Evolutionary conservation across 2,797 vertebrate species (phyloP), one percentile per base, ranked within the genome.

Genomic region (Melanotaenia nigrans): DNA sequence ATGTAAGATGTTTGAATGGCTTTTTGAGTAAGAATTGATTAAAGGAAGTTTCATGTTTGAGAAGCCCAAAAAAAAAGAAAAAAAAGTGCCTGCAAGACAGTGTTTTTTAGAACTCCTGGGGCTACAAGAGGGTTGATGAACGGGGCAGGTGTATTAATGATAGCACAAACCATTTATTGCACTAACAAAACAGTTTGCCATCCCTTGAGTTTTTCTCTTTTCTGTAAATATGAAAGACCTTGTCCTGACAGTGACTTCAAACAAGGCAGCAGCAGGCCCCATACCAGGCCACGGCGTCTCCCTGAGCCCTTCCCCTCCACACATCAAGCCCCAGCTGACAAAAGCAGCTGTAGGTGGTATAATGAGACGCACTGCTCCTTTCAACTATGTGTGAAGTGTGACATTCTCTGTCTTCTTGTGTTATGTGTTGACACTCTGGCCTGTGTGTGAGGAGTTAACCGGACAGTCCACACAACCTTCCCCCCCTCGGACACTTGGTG

Each of bases 1-100:
- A 95, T 95, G 93, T 93, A 94, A 92, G 92, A 94, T 89, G 88
- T 93, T 93, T 94, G 92, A 95, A 93, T 92, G 91, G 85, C 89
- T 91, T 94, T 94, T 93, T 90, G 82, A 92, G 88, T 87, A 85
- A 90, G 90, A 93, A 92, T 92, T 93, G 92, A 95, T 94, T 92
- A 95, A 93, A 94, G 92, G 89, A 90, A 91, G 83, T 87, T 90
- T 85, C 74, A 78, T 91, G 90, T 89, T 87, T 83, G 78, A 89
- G 89, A 85, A 90, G 89, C 82, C 47, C 1, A 67, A 57, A 90
- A 90, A 74, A 92, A 89, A 79, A 6, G 1, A 1, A 68, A 57
- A 90, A 90, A 71, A 92, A 89, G 81, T 91, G 86, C 89, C 70
- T 82, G 83, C 89, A 85, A 87, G 90, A 90, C 87, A 89, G 53